Percentiles rank a stretch among this genome's conserved stretches.
Evolutionary conservation across 2,888 invertebrate genomes (phyloP).

Genomic region (Chrysolina haemoptera): DNA sequence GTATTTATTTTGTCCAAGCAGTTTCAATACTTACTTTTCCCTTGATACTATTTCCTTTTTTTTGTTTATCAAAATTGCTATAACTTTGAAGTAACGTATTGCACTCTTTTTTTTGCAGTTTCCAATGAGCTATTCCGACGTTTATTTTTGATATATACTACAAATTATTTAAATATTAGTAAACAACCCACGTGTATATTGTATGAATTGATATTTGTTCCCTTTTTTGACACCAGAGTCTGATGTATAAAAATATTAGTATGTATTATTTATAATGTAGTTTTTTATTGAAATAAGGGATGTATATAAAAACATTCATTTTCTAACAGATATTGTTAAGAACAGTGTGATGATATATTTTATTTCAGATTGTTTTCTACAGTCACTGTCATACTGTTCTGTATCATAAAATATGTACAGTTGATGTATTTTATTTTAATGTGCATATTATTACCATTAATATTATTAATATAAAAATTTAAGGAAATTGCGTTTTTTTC

Average conservation of each 20-base stretch:
- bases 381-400: constrained; percentile 56
- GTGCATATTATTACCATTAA: constrained; percentile 59
- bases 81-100: not conserved
- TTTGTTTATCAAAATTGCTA: no score
- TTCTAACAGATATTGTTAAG: constrained; percentile 37
- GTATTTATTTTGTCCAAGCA: no score
- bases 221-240: constrained; percentile 51
- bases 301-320: constrained; percentile 53
- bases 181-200: constrained; percentile 22
- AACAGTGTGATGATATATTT: constrained; percentile 55
- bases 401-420: constrained; percentile 60
- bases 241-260: constrained; percentile 54
- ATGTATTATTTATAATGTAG: constrained; percentile 51
- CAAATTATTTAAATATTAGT: constrained; percentile 6
- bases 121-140: not conserved
- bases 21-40: no score
- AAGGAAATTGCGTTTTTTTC: constrained; percentile 18
- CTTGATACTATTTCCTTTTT: no score
- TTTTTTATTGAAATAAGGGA: constrained; percentile 47
- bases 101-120: not conserved
- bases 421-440: constrained; percentile 61
- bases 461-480: constrained; percentile 53
- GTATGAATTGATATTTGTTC: constrained; percentile 33
- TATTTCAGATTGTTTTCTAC: constrained; percentile 53
- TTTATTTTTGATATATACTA: not conserved